Percentiles rank a stretch among this genome's conserved stretches.
Conservation (phyloP, 2,797 vertebrate genomes). For the Epinephelus coioides region DNA sequence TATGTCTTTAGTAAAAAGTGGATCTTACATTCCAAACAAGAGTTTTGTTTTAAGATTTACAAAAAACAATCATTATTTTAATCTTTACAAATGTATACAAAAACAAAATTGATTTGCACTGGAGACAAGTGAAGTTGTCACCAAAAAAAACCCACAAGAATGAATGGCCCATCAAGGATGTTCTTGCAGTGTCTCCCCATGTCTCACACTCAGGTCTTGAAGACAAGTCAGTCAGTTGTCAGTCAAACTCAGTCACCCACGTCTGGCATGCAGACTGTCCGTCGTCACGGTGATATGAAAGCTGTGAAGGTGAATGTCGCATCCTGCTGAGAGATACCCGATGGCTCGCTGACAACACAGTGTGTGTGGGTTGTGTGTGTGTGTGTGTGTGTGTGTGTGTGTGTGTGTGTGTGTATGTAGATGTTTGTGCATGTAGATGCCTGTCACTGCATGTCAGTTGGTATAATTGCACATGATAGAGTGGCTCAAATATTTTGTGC, state of each 20-base stretch:
- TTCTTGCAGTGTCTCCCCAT: slow-evolving; percentile 1
- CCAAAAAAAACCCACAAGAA: background rate
- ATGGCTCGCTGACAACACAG: slow-evolving; percentile 56
- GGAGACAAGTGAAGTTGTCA: background rate
- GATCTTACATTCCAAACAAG: background rate
- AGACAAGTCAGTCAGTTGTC: slow-evolving; percentile 49
- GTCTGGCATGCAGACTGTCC: slow-evolving; percentile 63
- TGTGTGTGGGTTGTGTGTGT: background rate
- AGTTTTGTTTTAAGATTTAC: background rate
- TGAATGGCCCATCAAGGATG: background rate
- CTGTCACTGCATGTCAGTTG: too few species aligned
- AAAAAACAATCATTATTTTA: background rate
- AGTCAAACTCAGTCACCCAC: slow-evolving; percentile 57
- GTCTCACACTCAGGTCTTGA: slow-evolving; percentile 10
- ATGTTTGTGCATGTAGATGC: slow-evolving; percentile 17
- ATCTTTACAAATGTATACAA: background rate
- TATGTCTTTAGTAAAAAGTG: background rate
- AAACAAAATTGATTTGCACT: too few species aligned
- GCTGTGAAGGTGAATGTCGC: slow-evolving; percentile 63
- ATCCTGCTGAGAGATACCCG: slow-evolving; percentile 56
- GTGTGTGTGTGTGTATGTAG: slow-evolving; percentile 14
- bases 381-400: background rate
- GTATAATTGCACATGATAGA: too few species aligned
- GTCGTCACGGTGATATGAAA: slow-evolving; percentile 63
- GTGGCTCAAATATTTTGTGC: too few species aligned